Evolutionary conservation across 1,140 invertebrate genomes (phyloP).

Genomic region (Gryon sp.): DNA sequence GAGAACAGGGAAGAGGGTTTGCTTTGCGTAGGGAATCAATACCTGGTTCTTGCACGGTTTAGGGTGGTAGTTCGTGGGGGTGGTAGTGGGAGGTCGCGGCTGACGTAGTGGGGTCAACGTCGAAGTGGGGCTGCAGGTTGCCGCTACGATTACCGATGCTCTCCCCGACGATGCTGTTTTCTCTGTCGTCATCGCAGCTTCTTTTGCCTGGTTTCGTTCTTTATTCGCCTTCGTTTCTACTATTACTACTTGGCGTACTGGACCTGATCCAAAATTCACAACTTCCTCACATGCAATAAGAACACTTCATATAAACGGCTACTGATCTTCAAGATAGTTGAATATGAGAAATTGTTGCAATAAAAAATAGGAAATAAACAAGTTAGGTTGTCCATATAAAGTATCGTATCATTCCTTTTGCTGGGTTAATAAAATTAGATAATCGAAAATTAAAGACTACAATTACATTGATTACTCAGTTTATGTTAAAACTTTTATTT

Average conservation of each 20-base stretch:
- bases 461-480: no score
- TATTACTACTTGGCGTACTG: conserved; percentile 28
- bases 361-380: not conserved
- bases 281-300: conserved; percentile 33
- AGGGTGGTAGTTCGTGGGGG: conserved; percentile 53
- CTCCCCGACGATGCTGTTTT: conserved; percentile 35
- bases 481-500: no score
- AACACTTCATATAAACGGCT: conserved; percentile 29
- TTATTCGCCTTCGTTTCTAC: conserved; percentile 6
- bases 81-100: conserved; percentile 44
- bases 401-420: no score
- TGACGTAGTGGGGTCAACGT: conserved; percentile 23
- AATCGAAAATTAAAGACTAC: no score
- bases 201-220: conserved; percentile 6
- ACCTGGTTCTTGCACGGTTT: conserved; percentile 70
- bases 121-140: conserved; percentile 57
- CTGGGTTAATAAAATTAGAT: no score
- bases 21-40: conserved; percentile 77
- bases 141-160: conserved; percentile 37
- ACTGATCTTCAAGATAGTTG: conserved; percentile 2
- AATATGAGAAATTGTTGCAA: conserved; percentile 9
- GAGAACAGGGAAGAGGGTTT: conserved; percentile 73
- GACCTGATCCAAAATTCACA: conserved; percentile 45
- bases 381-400: no score
- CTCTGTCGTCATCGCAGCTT: conserved; percentile 37